Evolutionary conservation across 2,113 vertebrate genomes (phyloP).

Genomic region (Columba janthina): DNA sequence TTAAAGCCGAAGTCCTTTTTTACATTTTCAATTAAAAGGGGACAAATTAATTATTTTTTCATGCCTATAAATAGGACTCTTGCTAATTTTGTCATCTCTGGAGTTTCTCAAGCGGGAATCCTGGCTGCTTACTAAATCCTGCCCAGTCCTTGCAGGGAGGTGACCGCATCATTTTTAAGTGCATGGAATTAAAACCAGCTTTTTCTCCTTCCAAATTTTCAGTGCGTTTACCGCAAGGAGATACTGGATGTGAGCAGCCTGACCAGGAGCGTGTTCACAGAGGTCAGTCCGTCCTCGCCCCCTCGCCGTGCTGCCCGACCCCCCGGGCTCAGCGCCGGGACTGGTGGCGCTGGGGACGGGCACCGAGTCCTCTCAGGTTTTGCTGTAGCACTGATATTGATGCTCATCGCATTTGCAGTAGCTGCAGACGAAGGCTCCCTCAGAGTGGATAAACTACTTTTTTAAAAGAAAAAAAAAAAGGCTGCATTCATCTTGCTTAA

Average conservation of each 20-base stretch:
- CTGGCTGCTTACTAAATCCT: not conserved
- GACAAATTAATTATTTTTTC: conserved; percentile 62
- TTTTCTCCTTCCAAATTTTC: not conserved
- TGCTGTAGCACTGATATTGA: fast-evolving
- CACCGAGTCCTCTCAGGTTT: fast-evolving
- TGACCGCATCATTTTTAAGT: not conserved
- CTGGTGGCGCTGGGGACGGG: not conserved
- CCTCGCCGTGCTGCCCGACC: not conserved
- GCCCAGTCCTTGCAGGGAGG: not conserved
- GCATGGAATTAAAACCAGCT: not conserved
- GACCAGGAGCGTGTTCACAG: fast-evolving
- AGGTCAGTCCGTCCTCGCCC: not conserved
- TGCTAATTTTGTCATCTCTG: not conserved
- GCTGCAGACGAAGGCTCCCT: not conserved
- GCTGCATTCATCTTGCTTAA: not conserved
- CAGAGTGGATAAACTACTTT: not conserved
- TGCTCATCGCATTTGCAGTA: not conserved
- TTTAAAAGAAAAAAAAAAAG: not conserved
- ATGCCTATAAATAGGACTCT: conserved; percentile 52
- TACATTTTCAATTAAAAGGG: conserved; percentile 72
- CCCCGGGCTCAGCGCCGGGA: fast-evolving
- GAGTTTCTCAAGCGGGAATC: not conserved
- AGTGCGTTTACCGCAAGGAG: not conserved
- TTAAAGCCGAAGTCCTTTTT: conserved; percentile 68
- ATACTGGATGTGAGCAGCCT: not conserved